A percentile compares a stretch with the other conserved stretches of the same genome.
Evolutionary conservation across 2,113 vertebrate species (phyloP).

Genomic region (Gyps fulvus): DNA sequence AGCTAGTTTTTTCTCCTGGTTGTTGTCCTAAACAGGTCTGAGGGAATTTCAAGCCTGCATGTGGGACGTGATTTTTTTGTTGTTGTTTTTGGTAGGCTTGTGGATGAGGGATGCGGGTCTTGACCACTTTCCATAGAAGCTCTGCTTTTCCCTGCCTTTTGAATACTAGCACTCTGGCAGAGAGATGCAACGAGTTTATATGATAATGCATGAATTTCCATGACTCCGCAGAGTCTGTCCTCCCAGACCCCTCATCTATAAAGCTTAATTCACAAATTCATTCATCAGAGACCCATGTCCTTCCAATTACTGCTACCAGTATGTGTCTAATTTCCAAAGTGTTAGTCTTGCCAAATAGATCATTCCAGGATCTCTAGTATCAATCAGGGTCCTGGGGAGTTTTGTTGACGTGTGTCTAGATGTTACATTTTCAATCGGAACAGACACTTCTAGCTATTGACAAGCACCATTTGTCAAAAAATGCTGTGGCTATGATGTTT

Average conservation of each 20-base stretch:
- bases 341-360: background rate
- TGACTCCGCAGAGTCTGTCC: background rate
- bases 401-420: background rate
- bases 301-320: background rate
- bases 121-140: background rate
- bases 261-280: constrained; percentile 1
- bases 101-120: background rate
- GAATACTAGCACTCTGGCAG: background rate
- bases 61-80: background rate
- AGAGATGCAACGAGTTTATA: background rate
- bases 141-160: background rate
- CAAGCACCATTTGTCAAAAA: background rate
- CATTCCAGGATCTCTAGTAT: background rate
- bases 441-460: background rate
- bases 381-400: background rate
- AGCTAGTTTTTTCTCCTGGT: background rate
- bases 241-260: background rate
- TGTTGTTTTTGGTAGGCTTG: background rate
- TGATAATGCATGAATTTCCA: background rate
- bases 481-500: background rate
- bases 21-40: background rate
- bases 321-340: background rate
- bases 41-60: background rate
- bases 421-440: background rate
- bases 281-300: background rate